These are phyloP conservation scores for Oreohelix idahoensis DNA, from an alignment of 1,140 invertebrate genomes.

Conservation along the genomic window DNA sequence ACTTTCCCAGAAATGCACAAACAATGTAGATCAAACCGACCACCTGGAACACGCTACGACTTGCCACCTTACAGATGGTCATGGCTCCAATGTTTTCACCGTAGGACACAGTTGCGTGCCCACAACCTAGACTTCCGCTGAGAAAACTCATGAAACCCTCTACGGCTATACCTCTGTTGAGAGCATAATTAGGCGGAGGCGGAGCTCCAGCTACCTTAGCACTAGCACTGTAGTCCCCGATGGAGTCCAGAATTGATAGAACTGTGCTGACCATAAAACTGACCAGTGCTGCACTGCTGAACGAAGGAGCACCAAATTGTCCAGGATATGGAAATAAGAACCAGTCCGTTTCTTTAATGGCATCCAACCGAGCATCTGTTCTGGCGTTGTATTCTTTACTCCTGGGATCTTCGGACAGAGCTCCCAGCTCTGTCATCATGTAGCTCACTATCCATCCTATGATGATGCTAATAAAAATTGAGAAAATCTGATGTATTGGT, in stretches of 20 bases:
- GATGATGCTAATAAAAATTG: slow-evolving; percentile 70
- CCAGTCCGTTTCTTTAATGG: slow-evolving; percentile 54
- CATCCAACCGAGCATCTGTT: slow-evolving; percentile 55
- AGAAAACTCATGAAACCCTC: slow-evolving; percentile 88
- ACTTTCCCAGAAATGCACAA: slow-evolving; percentile 80
- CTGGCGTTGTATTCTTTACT: slow-evolving; percentile 52
- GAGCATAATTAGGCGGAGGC: slow-evolving; percentile 61
- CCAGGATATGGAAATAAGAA: slow-evolving; percentile 62
- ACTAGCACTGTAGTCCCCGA: slow-evolving; percentile 69
- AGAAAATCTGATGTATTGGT: slow-evolving; percentile 86
- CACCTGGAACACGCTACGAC: slow-evolving; percentile 86
- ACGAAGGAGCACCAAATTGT: slow-evolving; percentile 57
- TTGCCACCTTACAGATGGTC: slow-evolving; percentile 82
- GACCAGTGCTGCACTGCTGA: slow-evolving; percentile 54
- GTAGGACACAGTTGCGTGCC: slow-evolving; percentile 89
- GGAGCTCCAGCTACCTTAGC: slow-evolving; percentile 63
- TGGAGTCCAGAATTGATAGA: slow-evolving; percentile 65
- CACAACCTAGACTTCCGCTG: slow-evolving; percentile 85
- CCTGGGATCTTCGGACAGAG: slow-evolving; percentile 47
- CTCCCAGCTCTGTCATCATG: slow-evolving; percentile 50
- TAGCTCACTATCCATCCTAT: slow-evolving; percentile 60
- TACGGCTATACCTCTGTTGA: slow-evolving; percentile 81
- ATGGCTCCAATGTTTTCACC: slow-evolving; percentile 91
- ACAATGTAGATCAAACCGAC: slow-evolving; percentile 83
- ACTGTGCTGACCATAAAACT: slow-evolving; percentile 63